Base-by-base conservation (phyloP, 1,140 invertebrate species). In the Drosophila obscura region DNA sequence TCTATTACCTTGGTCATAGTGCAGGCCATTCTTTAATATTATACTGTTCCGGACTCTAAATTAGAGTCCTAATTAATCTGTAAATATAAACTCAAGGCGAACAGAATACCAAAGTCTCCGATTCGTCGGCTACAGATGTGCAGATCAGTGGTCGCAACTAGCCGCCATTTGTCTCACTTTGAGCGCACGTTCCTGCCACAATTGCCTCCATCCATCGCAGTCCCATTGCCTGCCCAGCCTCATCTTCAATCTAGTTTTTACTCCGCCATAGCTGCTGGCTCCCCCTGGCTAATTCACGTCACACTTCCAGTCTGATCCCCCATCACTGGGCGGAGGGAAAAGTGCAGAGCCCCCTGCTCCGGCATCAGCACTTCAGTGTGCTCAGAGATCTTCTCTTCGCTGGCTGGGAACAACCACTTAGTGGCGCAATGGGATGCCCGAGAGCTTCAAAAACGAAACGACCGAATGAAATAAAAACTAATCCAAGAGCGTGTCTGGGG, bases 251-350 rank as follows among this genome's bases (percentile, higher is more conserved):
- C 45, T 60, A 49, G 51, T 53, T 76, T 50, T 50, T 53, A 44
- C 53, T 76, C 26, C 51, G 16, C 45, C 66, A 48, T 56, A 58
- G 43, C 55, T 77, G 50, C 60, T 61, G 62, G 50, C 66, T 49
- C 66, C 66, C 66, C 64, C 57, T 68, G 65, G 78, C 69, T 82
- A 87, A 87, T 87, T 71, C 78, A 68, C 69, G 65, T 76, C 83
- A 87, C 78, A 87, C 81, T 85, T 81, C 50, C 57, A 55, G 63
- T 45, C 64, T 74, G 67, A 83, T 85, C 58, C 62, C 49, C 63
- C 64, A 81, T 80, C 77, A 77, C 63, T 61, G 63, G 77, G 41
- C 26, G 65, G 31, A 50, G n/a, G n/a, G 62, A 63, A 39, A 64
- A 62, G 58, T 63, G 50, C 15, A 51, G 49, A 26, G 45, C 68